These are phyloP conservation scores for Eristalis intricaria DNA, from an alignment of 2,888 invertebrate species.

Conservation along the genomic window DNA sequence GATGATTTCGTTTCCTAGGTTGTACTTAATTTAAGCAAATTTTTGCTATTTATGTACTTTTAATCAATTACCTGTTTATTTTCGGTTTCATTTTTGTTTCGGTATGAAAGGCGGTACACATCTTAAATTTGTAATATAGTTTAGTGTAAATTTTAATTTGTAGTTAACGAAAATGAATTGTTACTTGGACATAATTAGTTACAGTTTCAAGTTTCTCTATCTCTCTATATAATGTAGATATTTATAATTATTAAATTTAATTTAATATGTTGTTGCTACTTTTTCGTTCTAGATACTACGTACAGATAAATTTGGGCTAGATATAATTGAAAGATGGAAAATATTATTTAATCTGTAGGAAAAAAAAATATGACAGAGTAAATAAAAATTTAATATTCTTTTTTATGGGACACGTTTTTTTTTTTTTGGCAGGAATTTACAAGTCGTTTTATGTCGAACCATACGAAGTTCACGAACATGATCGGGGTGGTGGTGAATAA, in stretches of 20 bases:
- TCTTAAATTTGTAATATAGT: slow-evolving; percentile 22
- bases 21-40: slow-evolving; percentile 51
- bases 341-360: neutral
- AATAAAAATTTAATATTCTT: slow-evolving; percentile 12
- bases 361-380: slow-evolving; percentile 19
- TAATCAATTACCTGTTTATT: neutral
- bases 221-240: slow-evolving; percentile 14
- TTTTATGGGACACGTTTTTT: neutral
- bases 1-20: slow-evolving; percentile 2
- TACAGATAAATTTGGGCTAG: slow-evolving; percentile 13
- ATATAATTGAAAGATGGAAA: neutral
- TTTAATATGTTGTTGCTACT: slow-evolving; percentile 47
- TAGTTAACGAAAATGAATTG: slow-evolving; percentile 24
- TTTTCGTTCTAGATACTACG: slow-evolving; percentile 30
- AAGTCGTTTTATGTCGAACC: too few species aligned
- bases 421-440: neutral
- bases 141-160: slow-evolving; percentile 13
- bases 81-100: slow-evolving; percentile 16
- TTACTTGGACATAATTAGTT: slow-evolving; percentile 47
- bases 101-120: slow-evolving; percentile 50
- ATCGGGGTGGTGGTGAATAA: too few species aligned
- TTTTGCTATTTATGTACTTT: slow-evolving; percentile 21
- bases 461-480: too few species aligned
- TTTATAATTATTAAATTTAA: slow-evolving; percentile 18
- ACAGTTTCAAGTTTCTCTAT: slow-evolving; percentile 11